These are phyloP conservation scores for Drosophila saltans DNA, from an alignment of 1,140 invertebrate species.

Conservation along the genomic window DNA sequence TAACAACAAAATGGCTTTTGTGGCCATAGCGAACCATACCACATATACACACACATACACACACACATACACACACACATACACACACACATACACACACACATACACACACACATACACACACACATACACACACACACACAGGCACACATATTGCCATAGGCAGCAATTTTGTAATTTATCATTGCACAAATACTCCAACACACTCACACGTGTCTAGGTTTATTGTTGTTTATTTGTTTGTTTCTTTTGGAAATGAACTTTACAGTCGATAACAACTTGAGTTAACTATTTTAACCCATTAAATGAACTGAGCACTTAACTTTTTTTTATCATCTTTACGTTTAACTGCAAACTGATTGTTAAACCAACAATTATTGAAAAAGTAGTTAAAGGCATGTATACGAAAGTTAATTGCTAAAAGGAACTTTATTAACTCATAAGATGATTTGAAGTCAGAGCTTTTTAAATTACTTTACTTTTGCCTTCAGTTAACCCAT, in stretches of 20 bases:
- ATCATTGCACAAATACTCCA: conserved; percentile 72
- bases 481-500: neutral
- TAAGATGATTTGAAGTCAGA: too few species aligned
- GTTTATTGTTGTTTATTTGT: conserved; percentile 40
- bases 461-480: neutral
- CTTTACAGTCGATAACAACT: conserved; percentile 56
- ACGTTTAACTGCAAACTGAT: conserved; percentile 6
- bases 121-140: conserved; percentile 18
- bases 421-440: too few species aligned
- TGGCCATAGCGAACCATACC: conserved; percentile 50
- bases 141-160: conserved; percentile 50
- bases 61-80: conserved; percentile 24
- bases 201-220: conserved; percentile 10
- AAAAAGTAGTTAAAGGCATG: neutral
- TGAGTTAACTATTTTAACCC: conserved; percentile 68
- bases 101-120: conserved; percentile 25
- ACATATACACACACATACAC: conserved; percentile 24
- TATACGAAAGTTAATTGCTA: too few species aligned
- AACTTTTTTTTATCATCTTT: conserved; percentile 23
- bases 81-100: conserved; percentile 18
- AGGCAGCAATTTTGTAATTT: conserved; percentile 80
- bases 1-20: conserved; percentile 80
- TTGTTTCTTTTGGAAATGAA: conserved; percentile 68
- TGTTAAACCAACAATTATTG: neutral
- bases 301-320: conserved; percentile 25